Percentiles rank a stretch among this genome's conserved stretches.
Conservation (phyloP, 2,888 invertebrate genomes). For the Aspidiotus destructor region DNA sequence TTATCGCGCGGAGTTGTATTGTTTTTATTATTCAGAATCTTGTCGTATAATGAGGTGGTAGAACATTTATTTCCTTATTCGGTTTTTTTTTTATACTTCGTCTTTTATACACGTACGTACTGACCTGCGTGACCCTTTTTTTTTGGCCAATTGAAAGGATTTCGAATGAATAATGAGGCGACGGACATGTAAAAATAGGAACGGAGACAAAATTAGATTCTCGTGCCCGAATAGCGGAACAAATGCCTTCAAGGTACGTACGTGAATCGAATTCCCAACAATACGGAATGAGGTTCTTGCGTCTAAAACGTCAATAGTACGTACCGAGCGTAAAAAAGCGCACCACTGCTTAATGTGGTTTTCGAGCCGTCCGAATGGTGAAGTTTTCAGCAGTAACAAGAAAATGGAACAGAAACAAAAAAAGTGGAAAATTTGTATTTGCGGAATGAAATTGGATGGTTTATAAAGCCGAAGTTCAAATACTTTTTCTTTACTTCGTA, state of each 20-base stretch:
- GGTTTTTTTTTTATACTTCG: neutral
- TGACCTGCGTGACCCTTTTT: neutral
- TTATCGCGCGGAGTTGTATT: neutral
- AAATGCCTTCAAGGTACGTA: constrained; percentile 4
- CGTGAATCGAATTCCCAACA: neutral
- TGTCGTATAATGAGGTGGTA: neutral
- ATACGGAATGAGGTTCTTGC: neutral
- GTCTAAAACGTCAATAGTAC: no score
- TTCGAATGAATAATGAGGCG: neutral
- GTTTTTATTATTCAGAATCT: neutral
- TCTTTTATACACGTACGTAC: no score
- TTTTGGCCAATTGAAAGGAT: neutral
- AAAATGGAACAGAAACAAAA: no score
- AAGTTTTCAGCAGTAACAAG: no score
- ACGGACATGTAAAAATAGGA: neutral
- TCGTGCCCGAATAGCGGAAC: constrained; percentile 1
- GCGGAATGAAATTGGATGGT: no score
- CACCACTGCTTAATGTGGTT: no score
- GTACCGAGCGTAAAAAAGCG: no score
- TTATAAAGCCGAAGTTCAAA: no score
- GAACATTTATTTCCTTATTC: constrained; percentile 2
- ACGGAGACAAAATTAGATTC: neutral
- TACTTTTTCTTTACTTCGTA: no score
- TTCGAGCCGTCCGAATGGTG: no score
- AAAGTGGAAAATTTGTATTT: no score